Percentiles rank a stretch among this genome's conserved stretches.
phyloP scores from a whole-genome alignment of 1,140 invertebrate species.

The Drosophila ironensis region DNA sequence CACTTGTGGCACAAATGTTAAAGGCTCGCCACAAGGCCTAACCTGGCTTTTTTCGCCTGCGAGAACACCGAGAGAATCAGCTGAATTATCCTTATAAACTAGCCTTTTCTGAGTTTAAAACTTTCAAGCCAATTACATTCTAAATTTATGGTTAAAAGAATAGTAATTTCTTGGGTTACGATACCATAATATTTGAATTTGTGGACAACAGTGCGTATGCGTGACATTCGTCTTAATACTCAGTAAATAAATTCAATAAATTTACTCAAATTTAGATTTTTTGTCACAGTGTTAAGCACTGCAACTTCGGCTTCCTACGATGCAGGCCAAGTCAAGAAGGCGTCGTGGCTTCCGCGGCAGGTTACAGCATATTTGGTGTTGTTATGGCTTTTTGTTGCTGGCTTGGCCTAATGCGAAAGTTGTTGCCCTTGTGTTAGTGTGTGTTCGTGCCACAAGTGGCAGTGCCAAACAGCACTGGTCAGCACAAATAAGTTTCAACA shows the following conservation, averaged over 20 bases:
- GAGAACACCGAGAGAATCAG: neutral
- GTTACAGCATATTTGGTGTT: conserved; percentile 43
- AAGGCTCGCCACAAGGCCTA: conserved; percentile 56
- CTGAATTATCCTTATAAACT: neutral
- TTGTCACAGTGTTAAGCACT: neutral
- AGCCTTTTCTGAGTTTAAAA: no score
- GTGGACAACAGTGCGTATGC: neutral
- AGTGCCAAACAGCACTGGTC: conserved; percentile 51
- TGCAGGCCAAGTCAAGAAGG: conserved; percentile 34
- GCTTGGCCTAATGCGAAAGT: conserved; percentile 76
- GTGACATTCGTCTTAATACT: no score
- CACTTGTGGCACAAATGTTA: conserved; percentile 56
- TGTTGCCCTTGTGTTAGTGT: conserved; percentile 79
- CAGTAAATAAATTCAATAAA: no score
- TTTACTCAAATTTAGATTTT: neutral
- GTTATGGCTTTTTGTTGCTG: conserved; percentile 31
- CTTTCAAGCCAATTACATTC: no score
- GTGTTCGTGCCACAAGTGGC: conserved; percentile 69
- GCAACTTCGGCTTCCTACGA: conserved; percentile 58
- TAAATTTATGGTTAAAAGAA: no score
- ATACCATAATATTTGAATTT: no score
- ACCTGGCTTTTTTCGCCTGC: neutral
- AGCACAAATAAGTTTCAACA: conserved; percentile 3
- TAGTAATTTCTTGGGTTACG: no score
- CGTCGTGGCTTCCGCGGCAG: conserved; percentile 43